These are phyloP conservation scores for Scopus umbretta DNA, from an alignment of 2,113 vertebrate species.

Conservation along the genomic window DNA sequence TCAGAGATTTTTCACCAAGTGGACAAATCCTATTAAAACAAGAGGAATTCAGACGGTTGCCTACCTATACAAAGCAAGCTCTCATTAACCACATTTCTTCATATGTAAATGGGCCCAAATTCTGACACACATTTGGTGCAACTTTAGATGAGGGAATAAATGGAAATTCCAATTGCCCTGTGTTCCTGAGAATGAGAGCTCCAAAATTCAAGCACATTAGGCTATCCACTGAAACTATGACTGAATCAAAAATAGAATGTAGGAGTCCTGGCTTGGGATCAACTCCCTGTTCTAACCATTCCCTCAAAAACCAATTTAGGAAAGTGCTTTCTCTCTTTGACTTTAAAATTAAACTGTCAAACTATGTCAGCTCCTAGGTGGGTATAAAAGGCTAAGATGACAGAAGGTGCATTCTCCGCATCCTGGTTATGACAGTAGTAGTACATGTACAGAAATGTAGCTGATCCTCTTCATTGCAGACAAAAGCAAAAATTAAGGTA, in stretches of 20 bases:
- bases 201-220: neutral
- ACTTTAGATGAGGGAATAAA: neutral
- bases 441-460: neutral
- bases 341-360: neutral
- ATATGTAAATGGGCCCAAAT: neutral
- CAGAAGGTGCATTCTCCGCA: neutral
- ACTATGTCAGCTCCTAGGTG: neutral
- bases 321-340: neutral
- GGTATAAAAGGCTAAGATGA: neutral
- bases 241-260: neutral
- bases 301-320: neutral
- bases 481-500: neutral
- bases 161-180: neutral
- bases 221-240: neutral
- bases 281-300: neutral
- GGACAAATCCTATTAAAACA: neutral
- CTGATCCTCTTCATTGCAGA: neutral
- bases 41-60: neutral
- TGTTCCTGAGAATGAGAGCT: neutral
- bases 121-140: neutral
- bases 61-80: neutral
- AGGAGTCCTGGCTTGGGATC: neutral
- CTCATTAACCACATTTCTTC: neutral
- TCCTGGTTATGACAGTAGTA: neutral
- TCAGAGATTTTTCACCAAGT: neutral